Conservation (phyloP, 2,797 vertebrate species). For the Ctenochaetus hawaiiensis region DNA sequence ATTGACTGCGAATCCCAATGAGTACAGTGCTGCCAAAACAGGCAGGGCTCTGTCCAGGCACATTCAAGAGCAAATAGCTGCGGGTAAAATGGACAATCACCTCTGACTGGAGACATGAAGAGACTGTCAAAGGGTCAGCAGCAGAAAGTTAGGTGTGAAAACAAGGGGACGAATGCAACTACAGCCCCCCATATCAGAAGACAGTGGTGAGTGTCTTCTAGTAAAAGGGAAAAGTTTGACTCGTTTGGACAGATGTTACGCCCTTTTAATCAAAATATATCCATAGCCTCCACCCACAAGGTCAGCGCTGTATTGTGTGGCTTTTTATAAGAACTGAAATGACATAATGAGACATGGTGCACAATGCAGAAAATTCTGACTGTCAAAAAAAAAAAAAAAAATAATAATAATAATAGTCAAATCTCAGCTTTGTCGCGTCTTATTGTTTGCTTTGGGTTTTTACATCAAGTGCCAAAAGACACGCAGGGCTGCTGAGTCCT, state of each 20-base stretch:
- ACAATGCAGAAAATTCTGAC: conserved; percentile 3
- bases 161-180: background rate
- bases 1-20: conserved; percentile 71
- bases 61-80: conserved; percentile 54
- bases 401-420: conserved; percentile 7
- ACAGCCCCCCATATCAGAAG: background rate
- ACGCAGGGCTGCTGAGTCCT: conserved; percentile 33
- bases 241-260: conserved; percentile 23
- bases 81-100: conserved; percentile 44
- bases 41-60: conserved; percentile 36
- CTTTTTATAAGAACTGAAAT: conserved; percentile 48
- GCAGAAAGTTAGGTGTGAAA: conserved; percentile 18
- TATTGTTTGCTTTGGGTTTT: conserved; percentile 51
- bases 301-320: conserved; percentile 34
- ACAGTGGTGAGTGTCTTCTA: conserved; percentile 9
- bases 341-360: conserved; percentile 33
- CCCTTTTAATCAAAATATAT: conserved; percentile 50
- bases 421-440: conserved; percentile 7
- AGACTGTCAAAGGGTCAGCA: conserved; percentile 31
- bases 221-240: background rate
- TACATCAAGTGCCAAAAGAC: conserved; percentile 49
- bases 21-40: conserved; percentile 57
- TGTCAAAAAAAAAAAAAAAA: conserved; percentile 29
- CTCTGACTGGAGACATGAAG: conserved; percentile 42
- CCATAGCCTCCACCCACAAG: conserved; percentile 50